Evolutionary conservation across 2,797 vertebrate species (phyloP).

Genomic region (Lithobates pipiens): DNA sequence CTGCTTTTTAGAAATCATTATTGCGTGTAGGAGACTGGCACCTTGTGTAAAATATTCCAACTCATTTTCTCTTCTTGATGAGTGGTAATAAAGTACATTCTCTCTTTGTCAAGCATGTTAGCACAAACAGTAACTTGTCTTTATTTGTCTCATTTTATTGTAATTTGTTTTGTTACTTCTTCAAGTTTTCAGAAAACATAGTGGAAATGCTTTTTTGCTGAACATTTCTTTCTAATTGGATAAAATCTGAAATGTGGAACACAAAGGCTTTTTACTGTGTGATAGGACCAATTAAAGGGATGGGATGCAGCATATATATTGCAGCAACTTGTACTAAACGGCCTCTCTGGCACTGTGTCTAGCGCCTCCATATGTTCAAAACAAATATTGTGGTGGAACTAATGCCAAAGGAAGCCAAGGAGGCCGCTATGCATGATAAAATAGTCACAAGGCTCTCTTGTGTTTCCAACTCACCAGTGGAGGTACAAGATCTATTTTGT

Average conservation of each 20-base stretch:
- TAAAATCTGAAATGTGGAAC: neutral
- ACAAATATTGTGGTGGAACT: too few species aligned
- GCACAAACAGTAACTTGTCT: conserved; percentile 31
- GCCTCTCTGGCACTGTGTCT: too few species aligned
- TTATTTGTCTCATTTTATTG: conserved; percentile 16
- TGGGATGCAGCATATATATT: too few species aligned
- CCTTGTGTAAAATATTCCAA: conserved; percentile 34
- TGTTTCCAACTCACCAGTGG: too few species aligned
- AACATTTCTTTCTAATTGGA: neutral
- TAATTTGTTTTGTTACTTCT: conserved; percentile 31
- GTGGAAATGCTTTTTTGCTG: neutral
- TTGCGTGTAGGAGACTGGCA: conserved; percentile 7
- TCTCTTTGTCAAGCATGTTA: conserved; percentile 37
- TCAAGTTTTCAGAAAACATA: neutral
- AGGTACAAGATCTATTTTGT: too few species aligned
- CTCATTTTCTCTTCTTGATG: conserved; percentile 25
- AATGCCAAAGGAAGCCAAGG: too few species aligned
- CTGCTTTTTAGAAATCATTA: conserved; percentile 29
- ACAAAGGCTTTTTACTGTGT: too few species aligned
- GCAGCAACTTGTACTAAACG: too few species aligned
- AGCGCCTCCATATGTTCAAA: too few species aligned
- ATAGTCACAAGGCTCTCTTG: too few species aligned
- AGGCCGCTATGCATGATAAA: too few species aligned
- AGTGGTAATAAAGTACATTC: conserved; percentile 36
- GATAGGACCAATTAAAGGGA: too few species aligned